phyloP scores from a whole-genome alignment of 2,888 invertebrate species.

The Ormia ochracea region DNA sequence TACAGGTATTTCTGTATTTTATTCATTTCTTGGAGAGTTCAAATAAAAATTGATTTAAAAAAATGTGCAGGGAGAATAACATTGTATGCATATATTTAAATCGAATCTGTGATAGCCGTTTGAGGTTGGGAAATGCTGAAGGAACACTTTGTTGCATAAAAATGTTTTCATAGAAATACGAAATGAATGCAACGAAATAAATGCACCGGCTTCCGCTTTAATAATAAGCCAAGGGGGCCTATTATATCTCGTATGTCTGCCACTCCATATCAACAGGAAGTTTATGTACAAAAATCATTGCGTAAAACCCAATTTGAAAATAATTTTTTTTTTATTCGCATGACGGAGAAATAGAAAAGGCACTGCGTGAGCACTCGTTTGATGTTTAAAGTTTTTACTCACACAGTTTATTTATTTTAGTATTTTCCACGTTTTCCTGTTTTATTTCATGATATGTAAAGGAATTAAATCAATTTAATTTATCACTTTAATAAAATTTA shows the following conservation, averaged over 20 bases:
- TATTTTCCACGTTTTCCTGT: background rate
- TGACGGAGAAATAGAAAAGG: background rate
- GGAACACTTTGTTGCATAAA: too few relatives aligned
- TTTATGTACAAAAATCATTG: constrained; percentile 13
- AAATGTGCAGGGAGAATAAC: too few relatives aligned
- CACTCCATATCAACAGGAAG: constrained; percentile 5
- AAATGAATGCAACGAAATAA: background rate
- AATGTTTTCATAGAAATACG: background rate
- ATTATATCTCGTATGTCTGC: background rate
- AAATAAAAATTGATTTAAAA: too few relatives aligned
- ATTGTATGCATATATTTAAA: too few relatives aligned
- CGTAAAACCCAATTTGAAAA: background rate
- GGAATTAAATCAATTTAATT: background rate
- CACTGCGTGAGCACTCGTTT: background rate
- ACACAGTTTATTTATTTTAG: background rate
- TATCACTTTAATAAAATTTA: too few relatives aligned
- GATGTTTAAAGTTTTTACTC: constrained; percentile 10
- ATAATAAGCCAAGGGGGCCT: constrained; percentile 8
- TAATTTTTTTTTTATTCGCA: background rate
- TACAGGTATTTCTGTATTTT: too few relatives aligned
- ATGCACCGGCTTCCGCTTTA: background rate
- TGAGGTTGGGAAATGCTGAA: too few relatives aligned
- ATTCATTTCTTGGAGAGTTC: too few relatives aligned
- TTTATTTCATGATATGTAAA: background rate
- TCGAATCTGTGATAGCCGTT: too few relatives aligned